Conservation (phyloP, 2,888 invertebrate genomes). For the Laspeyria flexula region DNA sequence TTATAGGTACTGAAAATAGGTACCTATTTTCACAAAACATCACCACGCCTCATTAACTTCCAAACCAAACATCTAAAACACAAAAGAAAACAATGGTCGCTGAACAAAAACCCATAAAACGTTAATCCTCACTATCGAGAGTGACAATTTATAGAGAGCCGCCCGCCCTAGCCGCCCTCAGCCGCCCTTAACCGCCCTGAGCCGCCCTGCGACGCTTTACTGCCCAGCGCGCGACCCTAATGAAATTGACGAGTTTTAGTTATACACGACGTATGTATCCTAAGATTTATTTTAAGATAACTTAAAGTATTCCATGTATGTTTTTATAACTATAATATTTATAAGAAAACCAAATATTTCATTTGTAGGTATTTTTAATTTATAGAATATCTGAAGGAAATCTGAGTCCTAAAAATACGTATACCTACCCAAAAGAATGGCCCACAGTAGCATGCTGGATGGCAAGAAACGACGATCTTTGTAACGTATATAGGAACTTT, state of each 20-base stretch:
- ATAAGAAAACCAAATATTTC: too few species aligned
- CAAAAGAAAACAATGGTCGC: conserved; percentile 47
- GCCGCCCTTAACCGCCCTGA: conserved; percentile 22
- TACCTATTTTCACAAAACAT: too few species aligned
- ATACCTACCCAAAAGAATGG: too few species aligned
- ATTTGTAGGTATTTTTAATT: too few species aligned
- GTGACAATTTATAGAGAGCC: conserved; percentile 71
- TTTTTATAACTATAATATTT: too few species aligned
- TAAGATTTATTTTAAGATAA: conserved; percentile 38
- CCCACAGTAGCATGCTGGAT: too few species aligned
- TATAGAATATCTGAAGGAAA: too few species aligned
- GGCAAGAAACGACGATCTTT: too few species aligned
- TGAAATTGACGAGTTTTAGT: conserved; percentile 66
- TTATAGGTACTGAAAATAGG: too few species aligned
- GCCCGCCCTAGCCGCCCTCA: conserved; percentile 26
- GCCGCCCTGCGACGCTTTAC: conserved; percentile 62
- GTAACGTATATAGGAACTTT: too few species aligned
- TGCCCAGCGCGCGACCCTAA: conserved; percentile 66
- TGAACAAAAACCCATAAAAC: conserved; percentile 45
- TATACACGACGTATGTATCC: conserved; percentile 21
- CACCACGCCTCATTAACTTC: too few species aligned
- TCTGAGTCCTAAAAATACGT: too few species aligned
- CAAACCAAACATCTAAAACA: conserved; percentile 1
- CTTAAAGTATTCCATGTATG: not conserved
- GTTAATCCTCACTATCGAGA: conserved; percentile 54